Percentiles rank a stretch among this genome's conserved stretches.
Conservation (phyloP, 2,113 vertebrate genomes). For the Aptenodytes patagonicus region DNA sequence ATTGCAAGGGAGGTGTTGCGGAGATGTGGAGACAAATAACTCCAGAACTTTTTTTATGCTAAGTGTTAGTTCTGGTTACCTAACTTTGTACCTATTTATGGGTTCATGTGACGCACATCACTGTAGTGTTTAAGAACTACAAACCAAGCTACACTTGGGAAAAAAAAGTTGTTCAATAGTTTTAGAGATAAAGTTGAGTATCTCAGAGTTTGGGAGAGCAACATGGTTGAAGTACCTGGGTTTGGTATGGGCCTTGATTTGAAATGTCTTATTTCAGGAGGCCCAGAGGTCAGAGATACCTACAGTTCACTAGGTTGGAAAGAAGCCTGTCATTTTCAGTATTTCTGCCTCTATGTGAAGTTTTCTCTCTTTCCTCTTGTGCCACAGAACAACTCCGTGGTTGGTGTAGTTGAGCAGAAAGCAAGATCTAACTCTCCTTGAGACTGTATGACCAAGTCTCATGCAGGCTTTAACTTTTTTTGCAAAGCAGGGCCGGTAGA, state of each 20-base stretch:
- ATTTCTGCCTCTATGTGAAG: not conserved
- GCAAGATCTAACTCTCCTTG: not conserved
- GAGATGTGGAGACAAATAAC: conserved; percentile 67
- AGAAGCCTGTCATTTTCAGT: not conserved
- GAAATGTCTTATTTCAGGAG: not conserved
- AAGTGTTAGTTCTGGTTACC: conserved; percentile 61
- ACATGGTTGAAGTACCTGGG: not conserved
- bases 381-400: not conserved
- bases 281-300: not conserved
- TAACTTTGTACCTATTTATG: conserved; percentile 53
- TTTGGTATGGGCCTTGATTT: not conserved
- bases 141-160: not conserved
- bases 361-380: not conserved
- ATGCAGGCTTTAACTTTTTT: not conserved
- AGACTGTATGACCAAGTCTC: not conserved
- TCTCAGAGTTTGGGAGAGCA: not conserved
- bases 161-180: not conserved
- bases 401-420: not conserved
- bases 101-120: conserved; percentile 19
- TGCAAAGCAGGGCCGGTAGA: not conserved
- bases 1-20: conserved; percentile 68
- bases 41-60: conserved; percentile 37
- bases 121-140: not conserved
- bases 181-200: not conserved
- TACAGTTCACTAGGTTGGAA: not conserved